Evolutionary conservation across 2,113 vertebrate species (phyloP).

Genomic region (Ageneiosus marmoratus): DNA sequence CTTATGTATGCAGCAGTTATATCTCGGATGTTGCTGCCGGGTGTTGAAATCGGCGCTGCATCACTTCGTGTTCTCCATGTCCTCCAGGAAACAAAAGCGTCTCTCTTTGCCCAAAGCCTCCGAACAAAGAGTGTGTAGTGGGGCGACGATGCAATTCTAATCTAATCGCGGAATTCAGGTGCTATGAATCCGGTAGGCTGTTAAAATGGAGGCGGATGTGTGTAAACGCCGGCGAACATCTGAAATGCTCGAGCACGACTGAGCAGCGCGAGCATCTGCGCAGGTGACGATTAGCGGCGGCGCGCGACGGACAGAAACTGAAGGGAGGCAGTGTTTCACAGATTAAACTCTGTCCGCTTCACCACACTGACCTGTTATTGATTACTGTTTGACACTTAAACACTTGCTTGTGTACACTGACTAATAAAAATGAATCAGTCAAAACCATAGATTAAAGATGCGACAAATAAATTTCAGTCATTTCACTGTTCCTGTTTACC

Average conservation of each 20-base stretch:
- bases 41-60: constrained; percentile 42
- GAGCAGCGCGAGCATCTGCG: constrained; percentile 47
- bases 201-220: constrained; percentile 58
- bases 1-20: neutral
- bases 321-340: neutral
- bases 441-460: too few relatives aligned
- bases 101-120: neutral
- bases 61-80: constrained; percentile 31
- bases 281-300: constrained; percentile 37
- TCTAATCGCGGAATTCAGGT: constrained; percentile 11
- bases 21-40: constrained; percentile 25
- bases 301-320: neutral
- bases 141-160: neutral
- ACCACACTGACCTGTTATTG: neutral
- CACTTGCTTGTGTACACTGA: neutral
- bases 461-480: neutral
- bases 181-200: neutral
- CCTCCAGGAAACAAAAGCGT: constrained; percentile 39
- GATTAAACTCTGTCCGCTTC: neutral
- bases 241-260: constrained; percentile 49
- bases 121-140: neutral
- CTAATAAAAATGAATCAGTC: neutral
- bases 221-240: constrained; percentile 3
- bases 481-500: neutral
- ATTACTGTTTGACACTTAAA: neutral